Evolutionary conservation across 1,140 invertebrate genomes (phyloP).

Genomic region (Drosophila teissieri): DNA sequence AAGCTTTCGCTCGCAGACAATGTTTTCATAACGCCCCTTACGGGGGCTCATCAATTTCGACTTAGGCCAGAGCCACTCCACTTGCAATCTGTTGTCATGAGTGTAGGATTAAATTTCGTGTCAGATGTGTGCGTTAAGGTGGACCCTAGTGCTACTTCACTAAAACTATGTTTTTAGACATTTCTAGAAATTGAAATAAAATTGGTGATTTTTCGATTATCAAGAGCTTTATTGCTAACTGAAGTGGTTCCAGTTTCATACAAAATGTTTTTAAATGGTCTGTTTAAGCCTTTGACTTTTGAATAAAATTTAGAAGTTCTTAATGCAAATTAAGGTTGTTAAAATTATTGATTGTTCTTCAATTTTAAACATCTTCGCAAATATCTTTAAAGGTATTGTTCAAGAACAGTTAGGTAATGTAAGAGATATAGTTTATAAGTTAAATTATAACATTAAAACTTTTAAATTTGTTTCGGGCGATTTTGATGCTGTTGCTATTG

Average conservation of each 20-base stretch:
- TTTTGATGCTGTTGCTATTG: background rate
- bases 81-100: constrained; percentile 48
- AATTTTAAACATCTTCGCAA: too few relatives aligned
- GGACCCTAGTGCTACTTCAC: constrained; percentile 1
- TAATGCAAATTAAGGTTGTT: too few relatives aligned
- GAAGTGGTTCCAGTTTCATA: background rate
- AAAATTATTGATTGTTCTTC: too few relatives aligned
- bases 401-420: background rate
- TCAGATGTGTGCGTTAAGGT: constrained; percentile 6
- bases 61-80: constrained; percentile 44
- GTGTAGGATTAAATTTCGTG: constrained; percentile 34
- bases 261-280: background rate
- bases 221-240: too few relatives aligned
- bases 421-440: background rate
- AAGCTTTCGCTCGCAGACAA: constrained; percentile 18
- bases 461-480: too few relatives aligned
- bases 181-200: background rate
- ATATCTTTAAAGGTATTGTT: too few relatives aligned
- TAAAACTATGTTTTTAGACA: too few relatives aligned
- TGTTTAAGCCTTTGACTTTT: background rate
- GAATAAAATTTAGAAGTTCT: background rate
- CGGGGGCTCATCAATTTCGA: constrained; percentile 60
- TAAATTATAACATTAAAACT: background rate
- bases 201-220: too few relatives aligned
- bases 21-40: constrained; percentile 54